These are phyloP conservation scores for Promerops cafer DNA, from an alignment of 2,113 vertebrate species.

Conservation along the genomic window DNA sequence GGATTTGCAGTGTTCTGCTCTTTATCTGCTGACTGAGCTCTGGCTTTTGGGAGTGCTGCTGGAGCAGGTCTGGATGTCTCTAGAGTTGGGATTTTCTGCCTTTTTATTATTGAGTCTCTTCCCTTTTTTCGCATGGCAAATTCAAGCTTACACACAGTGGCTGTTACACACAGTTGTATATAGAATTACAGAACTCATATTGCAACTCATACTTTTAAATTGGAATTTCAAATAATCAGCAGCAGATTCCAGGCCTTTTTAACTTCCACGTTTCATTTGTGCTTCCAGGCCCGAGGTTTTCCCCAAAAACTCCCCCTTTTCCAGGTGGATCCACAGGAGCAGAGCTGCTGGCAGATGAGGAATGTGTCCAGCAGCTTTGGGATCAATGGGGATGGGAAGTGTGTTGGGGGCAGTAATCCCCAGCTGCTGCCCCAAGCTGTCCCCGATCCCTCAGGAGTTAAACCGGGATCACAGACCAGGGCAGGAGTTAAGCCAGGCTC, in stretches of 20 bases:
- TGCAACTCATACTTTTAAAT: background rate
- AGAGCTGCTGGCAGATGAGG: background rate
- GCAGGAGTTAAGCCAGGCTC: background rate
- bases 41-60: background rate
- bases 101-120: background rate
- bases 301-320: background rate
- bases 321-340: fast-evolving
- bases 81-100: background rate
- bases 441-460: background rate
- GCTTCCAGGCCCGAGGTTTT: background rate
- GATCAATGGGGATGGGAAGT: background rate
- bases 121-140: background rate
- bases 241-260: background rate
- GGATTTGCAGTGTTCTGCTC: background rate
- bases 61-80: background rate
- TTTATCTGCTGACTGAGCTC: background rate
- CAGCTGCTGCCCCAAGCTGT: background rate
- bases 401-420: background rate
- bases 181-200: fast-evolving
- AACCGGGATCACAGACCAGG: background rate
- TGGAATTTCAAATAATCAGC: background rate
- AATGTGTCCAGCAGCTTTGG: background rate
- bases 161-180: background rate
- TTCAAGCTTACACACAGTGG: background rate
- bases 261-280: background rate